Percentiles rank a stretch among this genome's conserved stretches.
phyloP scores from a whole-genome alignment of 2,113 vertebrate genomes.

The Mastomys coucha region DNA sequence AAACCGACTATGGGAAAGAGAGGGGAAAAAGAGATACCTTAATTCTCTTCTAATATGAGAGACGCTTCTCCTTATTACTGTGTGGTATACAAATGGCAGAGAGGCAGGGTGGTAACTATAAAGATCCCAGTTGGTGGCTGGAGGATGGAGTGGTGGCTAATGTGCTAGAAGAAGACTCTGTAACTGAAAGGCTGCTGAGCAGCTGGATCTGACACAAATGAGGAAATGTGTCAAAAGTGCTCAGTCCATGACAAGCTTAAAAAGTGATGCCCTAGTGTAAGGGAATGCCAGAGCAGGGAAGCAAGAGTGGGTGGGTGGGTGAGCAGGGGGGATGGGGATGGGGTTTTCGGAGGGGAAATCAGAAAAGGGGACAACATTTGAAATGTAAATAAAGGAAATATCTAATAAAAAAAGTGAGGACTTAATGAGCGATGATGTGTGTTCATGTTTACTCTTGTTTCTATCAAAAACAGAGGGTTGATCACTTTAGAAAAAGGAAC shows the following conservation, averaged over 20 bases:
- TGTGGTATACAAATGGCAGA: neutral
- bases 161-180: neutral
- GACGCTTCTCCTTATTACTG: neutral
- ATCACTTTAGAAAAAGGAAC: neutral
- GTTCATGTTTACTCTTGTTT: neutral
- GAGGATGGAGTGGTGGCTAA: neutral
- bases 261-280: neutral
- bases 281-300: no score
- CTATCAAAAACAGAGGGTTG: neutral
- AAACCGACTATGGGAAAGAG: neutral
- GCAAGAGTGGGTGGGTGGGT: no score
- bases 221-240: neutral
- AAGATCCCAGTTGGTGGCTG: slow-evolving; percentile 23
- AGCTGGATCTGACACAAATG: slow-evolving; percentile 10
- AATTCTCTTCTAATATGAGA: slow-evolving; percentile 49
- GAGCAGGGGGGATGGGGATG: no score
- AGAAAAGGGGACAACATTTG: no score
- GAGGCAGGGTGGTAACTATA: neutral
- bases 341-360: no score
- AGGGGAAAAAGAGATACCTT: neutral
- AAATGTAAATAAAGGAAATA: no score
- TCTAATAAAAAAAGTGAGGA: neutral
- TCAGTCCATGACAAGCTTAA: neutral
- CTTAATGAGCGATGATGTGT: neutral
- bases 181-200: slow-evolving; percentile 3